A percentile compares a stretch with the other conserved stretches of the same genome.
Evolutionary conservation across 2,113 vertebrate genomes (phyloP).

Genomic region (Notarius lentiginosus): DNA sequence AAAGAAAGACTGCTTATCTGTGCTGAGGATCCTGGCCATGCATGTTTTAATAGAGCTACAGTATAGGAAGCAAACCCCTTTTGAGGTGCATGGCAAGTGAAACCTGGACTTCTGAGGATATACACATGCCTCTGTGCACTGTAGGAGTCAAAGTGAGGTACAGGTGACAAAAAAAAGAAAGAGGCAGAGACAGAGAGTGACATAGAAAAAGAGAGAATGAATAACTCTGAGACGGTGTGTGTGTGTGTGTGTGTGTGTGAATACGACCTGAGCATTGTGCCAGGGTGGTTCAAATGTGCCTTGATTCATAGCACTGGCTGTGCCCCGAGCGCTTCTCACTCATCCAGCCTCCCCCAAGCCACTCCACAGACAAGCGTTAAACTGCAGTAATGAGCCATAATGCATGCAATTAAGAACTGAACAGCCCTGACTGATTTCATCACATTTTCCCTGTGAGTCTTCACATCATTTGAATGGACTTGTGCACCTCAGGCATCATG

Average conservation of each 20-base stretch:
- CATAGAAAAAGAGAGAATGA: slow-evolving; percentile 43
- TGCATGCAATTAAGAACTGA: slow-evolving; percentile 71
- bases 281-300: slow-evolving; percentile 29
- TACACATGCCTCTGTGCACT: slow-evolving; percentile 30
- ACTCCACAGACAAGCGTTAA: slow-evolving; percentile 48
- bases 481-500: slow-evolving; percentile 41
- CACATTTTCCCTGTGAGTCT: slow-evolving; percentile 58
- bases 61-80: slow-evolving; percentile 26
- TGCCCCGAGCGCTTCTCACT: neutral
- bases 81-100: slow-evolving; percentile 43
- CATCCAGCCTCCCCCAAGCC: slow-evolving; percentile 40
- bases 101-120: slow-evolving; percentile 49
- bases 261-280: neutral
- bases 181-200: slow-evolving; percentile 40
- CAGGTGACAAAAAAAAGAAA: slow-evolving; percentile 2
- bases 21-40: slow-evolving; percentile 34
- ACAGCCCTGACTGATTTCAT: slow-evolving; percentile 59
- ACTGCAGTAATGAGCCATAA: slow-evolving; percentile 69
- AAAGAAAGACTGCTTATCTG: slow-evolving; percentile 16
- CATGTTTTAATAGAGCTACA: slow-evolving; percentile 27
- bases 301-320: slow-evolving; percentile 25
- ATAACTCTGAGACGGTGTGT: slow-evolving; percentile 20
- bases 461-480: slow-evolving; percentile 61
- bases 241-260: neutral
- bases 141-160: slow-evolving; percentile 47